Evolutionary conservation across 2,113 vertebrate genomes (phyloP).

Genomic region (Odontophorus gujanensis): DNA sequence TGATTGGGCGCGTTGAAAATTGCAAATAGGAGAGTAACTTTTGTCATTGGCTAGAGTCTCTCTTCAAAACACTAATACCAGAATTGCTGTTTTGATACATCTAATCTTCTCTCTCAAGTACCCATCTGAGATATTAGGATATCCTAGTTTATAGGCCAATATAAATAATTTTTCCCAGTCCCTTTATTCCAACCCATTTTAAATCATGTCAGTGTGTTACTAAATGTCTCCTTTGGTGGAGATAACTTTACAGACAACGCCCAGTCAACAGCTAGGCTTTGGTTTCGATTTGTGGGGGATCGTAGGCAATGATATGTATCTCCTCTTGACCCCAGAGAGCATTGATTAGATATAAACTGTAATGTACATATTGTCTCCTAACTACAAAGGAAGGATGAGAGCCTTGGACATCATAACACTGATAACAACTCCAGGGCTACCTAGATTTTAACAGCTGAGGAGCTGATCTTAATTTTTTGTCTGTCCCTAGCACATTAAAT

Average conservation of each 20-base stretch:
- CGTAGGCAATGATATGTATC: neutral
- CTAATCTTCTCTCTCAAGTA: neutral
- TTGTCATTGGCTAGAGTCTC: neutral
- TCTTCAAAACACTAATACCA: neutral
- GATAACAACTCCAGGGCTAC: neutral
- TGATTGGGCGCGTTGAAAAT: neutral
- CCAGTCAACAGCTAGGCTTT: neutral
- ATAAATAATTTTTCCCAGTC: neutral
- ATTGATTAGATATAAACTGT: neutral
- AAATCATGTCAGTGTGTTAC: neutral
- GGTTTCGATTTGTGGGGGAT: neutral
- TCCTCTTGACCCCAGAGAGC: neutral
- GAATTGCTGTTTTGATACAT: neutral
- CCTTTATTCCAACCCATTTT: neutral
- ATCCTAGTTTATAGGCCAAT: neutral
- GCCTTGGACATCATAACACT: neutral
- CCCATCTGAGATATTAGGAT: neutral
- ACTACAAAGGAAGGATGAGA: neutral
- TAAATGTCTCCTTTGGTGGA: neutral
- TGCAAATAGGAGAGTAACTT: neutral
- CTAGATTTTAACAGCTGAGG: neutral
- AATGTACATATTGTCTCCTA: neutral
- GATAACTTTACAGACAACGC: neutral
- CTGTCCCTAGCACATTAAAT: neutral
- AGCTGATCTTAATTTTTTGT: neutral